These are phyloP conservation scores for Oreochromis tanganicae DNA, from an alignment of 2,113 vertebrate genomes.

Conservation along the genomic window DNA sequence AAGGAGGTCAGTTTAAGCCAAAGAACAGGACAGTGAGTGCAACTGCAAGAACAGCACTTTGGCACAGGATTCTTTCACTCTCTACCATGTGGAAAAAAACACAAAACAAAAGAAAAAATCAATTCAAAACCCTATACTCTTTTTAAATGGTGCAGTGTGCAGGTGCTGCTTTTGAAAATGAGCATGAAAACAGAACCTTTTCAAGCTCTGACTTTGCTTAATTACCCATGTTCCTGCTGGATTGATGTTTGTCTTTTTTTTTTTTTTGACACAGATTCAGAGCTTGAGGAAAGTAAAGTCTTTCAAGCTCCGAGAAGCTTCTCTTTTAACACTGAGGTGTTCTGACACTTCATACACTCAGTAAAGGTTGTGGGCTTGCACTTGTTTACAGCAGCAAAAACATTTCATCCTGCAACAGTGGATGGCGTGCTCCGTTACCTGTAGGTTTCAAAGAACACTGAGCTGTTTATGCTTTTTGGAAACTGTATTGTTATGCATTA, in stretches of 20 bases:
- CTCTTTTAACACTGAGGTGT: not conserved
- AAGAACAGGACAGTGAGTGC: not conserved
- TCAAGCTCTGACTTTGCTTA: not conserved
- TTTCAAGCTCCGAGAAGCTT: not conserved
- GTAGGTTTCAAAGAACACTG: constrained; percentile 32
- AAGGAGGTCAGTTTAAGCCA: not conserved
- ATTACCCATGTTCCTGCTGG: constrained; percentile 1
- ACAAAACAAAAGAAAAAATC: not conserved
- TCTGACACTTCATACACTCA: constrained; percentile 11
- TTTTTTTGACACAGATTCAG: not conserved
- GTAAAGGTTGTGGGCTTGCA: not conserved
- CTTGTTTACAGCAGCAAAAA: constrained; percentile 38
- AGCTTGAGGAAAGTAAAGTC: not conserved
- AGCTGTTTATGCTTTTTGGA: constrained; percentile 16
- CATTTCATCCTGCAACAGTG: constrained; percentile 17
- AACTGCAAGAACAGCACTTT: not conserved
- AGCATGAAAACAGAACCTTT: not conserved
- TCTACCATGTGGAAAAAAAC: not conserved
- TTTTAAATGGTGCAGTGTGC: not conserved
- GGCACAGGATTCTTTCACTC: not conserved
- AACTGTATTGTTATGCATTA: constrained; percentile 6
- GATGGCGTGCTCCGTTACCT: constrained; percentile 6
- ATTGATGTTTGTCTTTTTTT: constrained; percentile 17
- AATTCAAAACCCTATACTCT: not conserved
- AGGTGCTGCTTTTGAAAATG: constrained; percentile 2